Percentiles rank a stretch among this genome's conserved stretches.
phyloP scores from a whole-genome alignment of 2,113 vertebrate species.

The Probosciger aterrimus region DNA sequence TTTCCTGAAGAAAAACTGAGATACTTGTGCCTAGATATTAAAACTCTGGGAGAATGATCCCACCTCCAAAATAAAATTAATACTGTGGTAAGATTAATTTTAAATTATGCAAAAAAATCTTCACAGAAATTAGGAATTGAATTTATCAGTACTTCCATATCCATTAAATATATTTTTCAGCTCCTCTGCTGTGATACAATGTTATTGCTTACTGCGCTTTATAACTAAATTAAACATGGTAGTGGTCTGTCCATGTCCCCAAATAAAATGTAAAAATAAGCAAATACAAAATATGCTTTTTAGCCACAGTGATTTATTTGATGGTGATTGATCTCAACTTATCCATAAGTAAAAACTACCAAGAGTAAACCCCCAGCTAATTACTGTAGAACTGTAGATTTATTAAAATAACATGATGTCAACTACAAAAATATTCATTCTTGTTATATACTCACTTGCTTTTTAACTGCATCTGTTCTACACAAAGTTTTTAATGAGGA shows the following conservation, averaged over 20 bases:
- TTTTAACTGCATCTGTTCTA: background rate
- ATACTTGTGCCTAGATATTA: background rate
- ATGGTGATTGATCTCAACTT: background rate
- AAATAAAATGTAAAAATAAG: background rate
- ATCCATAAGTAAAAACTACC: background rate
- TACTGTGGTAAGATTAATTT: background rate
- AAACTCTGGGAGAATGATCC: background rate
- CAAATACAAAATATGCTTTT: background rate
- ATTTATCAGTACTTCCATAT: background rate
- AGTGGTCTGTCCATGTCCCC: background rate
- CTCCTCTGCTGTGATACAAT: background rate
- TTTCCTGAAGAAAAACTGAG: background rate
- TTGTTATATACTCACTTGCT: background rate
- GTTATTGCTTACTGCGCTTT: background rate
- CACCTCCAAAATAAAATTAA: background rate
- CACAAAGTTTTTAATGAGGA: background rate
- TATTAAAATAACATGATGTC: background rate
- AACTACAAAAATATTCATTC: background rate
- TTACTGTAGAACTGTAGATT: background rate
- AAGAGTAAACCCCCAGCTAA: background rate
- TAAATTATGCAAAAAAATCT: background rate
- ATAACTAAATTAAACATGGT: background rate
- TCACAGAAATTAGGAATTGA: background rate
- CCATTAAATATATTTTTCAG: background rate
- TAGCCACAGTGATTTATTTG: background rate